Base-by-base conservation (phyloP, 2,113 vertebrate genomes). In the Oreocharis arfaki region DNA sequence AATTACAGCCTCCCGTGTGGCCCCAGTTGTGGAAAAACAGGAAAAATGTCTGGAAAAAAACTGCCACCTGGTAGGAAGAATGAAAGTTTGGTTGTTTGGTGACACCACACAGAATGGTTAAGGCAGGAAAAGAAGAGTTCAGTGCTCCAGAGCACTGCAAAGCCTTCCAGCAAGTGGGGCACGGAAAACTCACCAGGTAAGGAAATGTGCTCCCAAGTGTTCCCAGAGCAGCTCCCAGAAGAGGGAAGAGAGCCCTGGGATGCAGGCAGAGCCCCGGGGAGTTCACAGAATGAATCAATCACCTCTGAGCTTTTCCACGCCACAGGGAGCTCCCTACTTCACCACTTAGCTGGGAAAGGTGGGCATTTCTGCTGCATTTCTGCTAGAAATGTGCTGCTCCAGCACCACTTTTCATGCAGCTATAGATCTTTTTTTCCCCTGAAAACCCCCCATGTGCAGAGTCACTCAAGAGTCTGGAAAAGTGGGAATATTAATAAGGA, bases 31-130 rank as follows among this genome's bases (percentile, higher is more conserved):
- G 35, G 67, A 69, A 44, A 24, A 80, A 63, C 4, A 80, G 59
- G 70, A 75, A n/a, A 84, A 84, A 53, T 42, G 11, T 24, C 16
- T 6, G 18, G 22, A 9, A 74, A 57, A 74, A 79, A 55, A 18
- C 2, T 26, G 27, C 8, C 78, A 35, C 50, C 20, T 68, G 13
- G 19, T 55, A 63, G 7, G 5, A 68, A 60, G 71, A 91, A 50
- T 8, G 33, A 74, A 95, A 73, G 55, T 46, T n/a, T n/a, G 26
- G 59, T 67, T 95, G 70, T 95, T 96, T 87, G 50, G 32, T n/a
- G 75, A 41, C 30, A 47, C 3, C 46, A 26, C 11, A 3, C 4
- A 15, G 21, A 47, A 47, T 15, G 20, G 16, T 16, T 9, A 24
- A 79, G 27, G 16, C 9, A 20, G 44, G 77, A 21, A 32, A 50